phyloP scores from a whole-genome alignment of 2,113 vertebrate species.

The Lagopus muta region DNA sequence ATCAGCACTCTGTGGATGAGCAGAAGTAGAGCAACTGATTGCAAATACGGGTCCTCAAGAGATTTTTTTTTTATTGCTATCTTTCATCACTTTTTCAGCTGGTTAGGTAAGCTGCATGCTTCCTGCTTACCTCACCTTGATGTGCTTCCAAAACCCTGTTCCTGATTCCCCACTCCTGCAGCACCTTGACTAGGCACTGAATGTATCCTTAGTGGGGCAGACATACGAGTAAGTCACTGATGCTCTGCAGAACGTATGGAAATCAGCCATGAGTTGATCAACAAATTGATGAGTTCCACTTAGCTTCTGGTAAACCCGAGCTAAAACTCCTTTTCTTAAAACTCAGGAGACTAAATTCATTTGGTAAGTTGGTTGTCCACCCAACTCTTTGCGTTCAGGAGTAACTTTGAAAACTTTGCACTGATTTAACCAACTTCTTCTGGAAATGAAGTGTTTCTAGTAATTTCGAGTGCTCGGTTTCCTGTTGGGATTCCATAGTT shows the following conservation, averaged over 20 bases:
- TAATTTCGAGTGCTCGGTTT: fast-evolving
- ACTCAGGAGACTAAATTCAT: background rate
- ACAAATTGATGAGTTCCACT: background rate
- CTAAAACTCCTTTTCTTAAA: background rate
- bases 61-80: background rate
- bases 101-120: background rate
- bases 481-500: background rate
- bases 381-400: background rate
- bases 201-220: background rate
- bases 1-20: background rate
- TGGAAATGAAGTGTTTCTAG: fast-evolving
- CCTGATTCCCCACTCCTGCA: background rate
- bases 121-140: background rate
- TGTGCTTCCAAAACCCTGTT: background rate
- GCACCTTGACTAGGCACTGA: background rate
- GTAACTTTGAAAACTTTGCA: background rate
- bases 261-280: background rate
- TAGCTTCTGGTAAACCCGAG: background rate
- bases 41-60: background rate
- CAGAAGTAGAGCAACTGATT: background rate
- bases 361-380: background rate
- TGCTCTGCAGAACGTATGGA: background rate
- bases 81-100: background rate
- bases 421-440: background rate
- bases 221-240: background rate